Evolutionary conservation across 2,797 vertebrate genomes (phyloP).

Genomic region (Anguilla megastoma): DNA sequence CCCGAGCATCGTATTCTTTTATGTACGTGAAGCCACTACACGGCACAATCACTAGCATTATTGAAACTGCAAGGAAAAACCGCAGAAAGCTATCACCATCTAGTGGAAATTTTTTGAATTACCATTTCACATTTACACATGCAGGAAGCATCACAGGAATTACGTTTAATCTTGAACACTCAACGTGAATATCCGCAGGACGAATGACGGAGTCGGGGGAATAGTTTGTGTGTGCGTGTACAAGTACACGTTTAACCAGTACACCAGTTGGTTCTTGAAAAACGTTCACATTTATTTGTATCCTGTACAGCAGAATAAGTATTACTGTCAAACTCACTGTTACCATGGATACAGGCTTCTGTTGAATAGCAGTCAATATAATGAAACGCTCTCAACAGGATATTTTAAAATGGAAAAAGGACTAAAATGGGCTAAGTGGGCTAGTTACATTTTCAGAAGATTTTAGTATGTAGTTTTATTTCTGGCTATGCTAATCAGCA

Average conservation of each 20-base stretch:
- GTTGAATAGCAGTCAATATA: not conserved
- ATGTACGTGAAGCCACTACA: not conserved
- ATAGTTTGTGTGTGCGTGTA: not conserved
- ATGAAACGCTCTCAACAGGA: not conserved
- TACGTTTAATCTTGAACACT: not conserved
- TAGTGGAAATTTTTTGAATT: not conserved
- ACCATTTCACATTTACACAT: not conserved
- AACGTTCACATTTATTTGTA: not conserved
- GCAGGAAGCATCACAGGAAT: not conserved
- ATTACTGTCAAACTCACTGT: conserved; percentile 7
- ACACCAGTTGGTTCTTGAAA: not conserved
- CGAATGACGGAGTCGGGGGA: not conserved
- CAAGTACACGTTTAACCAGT: not conserved
- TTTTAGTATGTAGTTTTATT: not conserved
- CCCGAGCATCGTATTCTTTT: not conserved
- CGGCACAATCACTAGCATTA: conserved; percentile 11
- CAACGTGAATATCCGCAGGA: not conserved
- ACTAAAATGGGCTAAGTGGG: not conserved
- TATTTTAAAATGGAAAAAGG: not conserved
- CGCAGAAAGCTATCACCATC: not conserved
- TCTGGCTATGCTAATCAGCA: conserved; percentile 14
- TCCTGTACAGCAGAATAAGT: not conserved
- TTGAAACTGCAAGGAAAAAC: not conserved
- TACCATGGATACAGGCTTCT: not conserved
- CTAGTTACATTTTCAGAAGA: not conserved